A percentile compares a stretch with the other conserved stretches of the same genome.
Conservation (phyloP, 2,113 vertebrate species). For the Nematolebias whitei region DNA sequence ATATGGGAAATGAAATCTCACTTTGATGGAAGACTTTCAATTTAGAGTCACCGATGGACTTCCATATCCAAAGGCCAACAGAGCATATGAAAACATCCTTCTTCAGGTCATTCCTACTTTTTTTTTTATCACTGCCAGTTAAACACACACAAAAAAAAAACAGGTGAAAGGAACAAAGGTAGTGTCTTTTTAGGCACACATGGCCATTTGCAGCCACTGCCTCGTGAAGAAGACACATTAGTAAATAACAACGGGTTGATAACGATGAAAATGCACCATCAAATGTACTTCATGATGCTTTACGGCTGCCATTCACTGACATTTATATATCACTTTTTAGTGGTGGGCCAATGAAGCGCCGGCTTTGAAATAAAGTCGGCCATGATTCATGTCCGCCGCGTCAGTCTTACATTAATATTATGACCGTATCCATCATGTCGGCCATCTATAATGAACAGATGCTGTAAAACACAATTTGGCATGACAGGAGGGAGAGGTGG, state of each 20-base stretch:
- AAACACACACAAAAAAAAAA: not conserved
- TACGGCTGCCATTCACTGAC: slow-evolving; percentile 75
- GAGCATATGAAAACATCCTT: slow-evolving; percentile 37
- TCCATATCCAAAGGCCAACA: slow-evolving; percentile 37
- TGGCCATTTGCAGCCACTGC: too few relatives aligned
- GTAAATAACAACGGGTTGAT: slow-evolving; percentile 80
- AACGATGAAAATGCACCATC: slow-evolving; percentile 77
- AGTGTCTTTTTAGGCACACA: slow-evolving; percentile 7
- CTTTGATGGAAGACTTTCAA: slow-evolving; percentile 68
- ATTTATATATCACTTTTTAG: slow-evolving; percentile 85
- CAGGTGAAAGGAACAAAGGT: slow-evolving; percentile 41
- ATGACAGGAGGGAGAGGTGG: slow-evolving; percentile 69
- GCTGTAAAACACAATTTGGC: slow-evolving; percentile 82
- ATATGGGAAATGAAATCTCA: slow-evolving; percentile 59
- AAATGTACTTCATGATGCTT: slow-evolving; percentile 79
- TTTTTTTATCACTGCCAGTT: not conserved
- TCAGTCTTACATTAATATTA: slow-evolving; percentile 86
- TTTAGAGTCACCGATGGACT: slow-evolving; percentile 44
- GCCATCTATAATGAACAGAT: slow-evolving; percentile 82
- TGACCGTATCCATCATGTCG: slow-evolving; percentile 83
- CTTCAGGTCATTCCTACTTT: not conserved
- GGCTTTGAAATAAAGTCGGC: slow-evolving; percentile 81
- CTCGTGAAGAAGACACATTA: slow-evolving; percentile 65
- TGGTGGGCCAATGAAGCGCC: slow-evolving; percentile 78
- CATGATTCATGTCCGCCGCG: slow-evolving; percentile 82